A percentile compares a stretch with the other conserved stretches of the same genome.
Evolutionary conservation across 1,140 invertebrate species (phyloP).

Genomic region (Antheraea pernyi): DNA sequence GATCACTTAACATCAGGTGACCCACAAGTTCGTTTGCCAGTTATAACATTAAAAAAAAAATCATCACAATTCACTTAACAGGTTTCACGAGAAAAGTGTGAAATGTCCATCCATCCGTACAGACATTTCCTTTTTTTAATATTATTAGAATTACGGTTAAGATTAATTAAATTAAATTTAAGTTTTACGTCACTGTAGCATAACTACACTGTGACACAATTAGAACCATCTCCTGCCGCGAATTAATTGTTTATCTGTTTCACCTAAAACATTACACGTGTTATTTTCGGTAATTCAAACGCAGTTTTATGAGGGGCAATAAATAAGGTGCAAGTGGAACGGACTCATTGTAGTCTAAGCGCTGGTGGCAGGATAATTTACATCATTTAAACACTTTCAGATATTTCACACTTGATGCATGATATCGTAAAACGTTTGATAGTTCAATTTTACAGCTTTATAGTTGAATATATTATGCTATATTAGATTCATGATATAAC

Average conservation of each 20-base stretch:
- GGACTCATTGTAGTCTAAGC: neutral
- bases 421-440: neutral
- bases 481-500: no score
- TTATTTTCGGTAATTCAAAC: slow-evolving; percentile 11
- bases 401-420: slow-evolving; percentile 4
- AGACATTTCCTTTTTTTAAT: no score
- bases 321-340: slow-evolving; percentile 11
- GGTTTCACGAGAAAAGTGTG: no score
- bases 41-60: no score
- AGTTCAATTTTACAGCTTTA: slow-evolving; percentile 4
- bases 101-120: no score
- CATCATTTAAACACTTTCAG: neutral
- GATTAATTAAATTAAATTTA: neutral
- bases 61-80: no score
- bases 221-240: slow-evolving; percentile 34
- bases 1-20: no score
- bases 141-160: no score
- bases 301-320: slow-evolving; percentile 7
- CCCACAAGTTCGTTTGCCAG: no score
- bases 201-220: neutral
- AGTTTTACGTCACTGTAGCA: neutral
- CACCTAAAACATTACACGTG: slow-evolving; percentile 11
- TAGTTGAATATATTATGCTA: neutral
- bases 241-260: slow-evolving; percentile 42
- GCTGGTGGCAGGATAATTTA: neutral